Conservation (phyloP, 2,797 vertebrate genomes). For the Caiman crocodilus region DNA sequence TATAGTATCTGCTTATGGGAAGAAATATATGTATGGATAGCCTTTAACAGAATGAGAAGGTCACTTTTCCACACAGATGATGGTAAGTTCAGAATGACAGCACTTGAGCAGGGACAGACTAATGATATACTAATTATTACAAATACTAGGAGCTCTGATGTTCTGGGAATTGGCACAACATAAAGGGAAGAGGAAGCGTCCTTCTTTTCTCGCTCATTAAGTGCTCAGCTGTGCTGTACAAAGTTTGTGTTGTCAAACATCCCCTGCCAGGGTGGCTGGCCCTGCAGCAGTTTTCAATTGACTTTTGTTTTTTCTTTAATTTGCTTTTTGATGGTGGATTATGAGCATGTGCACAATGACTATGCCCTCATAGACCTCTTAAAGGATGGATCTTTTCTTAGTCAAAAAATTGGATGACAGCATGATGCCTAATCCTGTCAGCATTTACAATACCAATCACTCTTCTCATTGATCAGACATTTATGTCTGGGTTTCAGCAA, state of each 20-base stretch:
- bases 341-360: background rate
- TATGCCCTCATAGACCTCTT: conserved; percentile 9
- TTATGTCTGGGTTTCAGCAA: background rate
- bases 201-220: background rate
- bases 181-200: background rate
- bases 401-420: conserved; percentile 54
- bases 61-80: conserved; percentile 23
- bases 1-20: background rate
- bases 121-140: conserved; percentile 33
- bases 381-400: conserved; percentile 4
- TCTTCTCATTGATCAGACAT: conserved; percentile 41
- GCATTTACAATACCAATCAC: conserved; percentile 2
- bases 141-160: background rate
- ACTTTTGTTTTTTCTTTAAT: conserved; percentile 40
- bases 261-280: background rate
- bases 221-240: background rate
- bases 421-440: background rate
- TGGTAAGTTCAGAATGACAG: conserved; percentile 27
- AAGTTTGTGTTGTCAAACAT: background rate
- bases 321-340: conserved; percentile 2
- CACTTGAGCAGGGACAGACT: conserved; percentile 43
- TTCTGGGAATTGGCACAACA: background rate
- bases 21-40: background rate
- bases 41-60: background rate
- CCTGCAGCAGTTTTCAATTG: conserved; percentile 3